Percentiles rank a stretch among this genome's conserved stretches.
These are phyloP conservation scores for Hoplias malabaricus DNA, from an alignment of 2,113 vertebrate species.

Conservation along the genomic window DNA sequence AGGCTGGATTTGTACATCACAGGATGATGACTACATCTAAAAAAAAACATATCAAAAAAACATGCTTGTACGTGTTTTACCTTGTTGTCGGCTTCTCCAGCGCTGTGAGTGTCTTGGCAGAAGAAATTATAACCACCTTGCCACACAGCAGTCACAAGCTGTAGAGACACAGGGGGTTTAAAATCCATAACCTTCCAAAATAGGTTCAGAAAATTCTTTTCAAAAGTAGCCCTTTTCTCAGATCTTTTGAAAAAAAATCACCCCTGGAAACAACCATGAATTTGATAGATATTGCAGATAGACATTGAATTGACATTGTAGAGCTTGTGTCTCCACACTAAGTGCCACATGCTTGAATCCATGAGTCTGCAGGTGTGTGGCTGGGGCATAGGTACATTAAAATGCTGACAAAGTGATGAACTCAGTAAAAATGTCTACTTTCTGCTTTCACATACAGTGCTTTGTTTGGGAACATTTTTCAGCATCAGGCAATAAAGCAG, in stretches of 20 bases:
- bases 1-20: not conserved
- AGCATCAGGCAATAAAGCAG: no score
- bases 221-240: not conserved
- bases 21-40: not conserved
- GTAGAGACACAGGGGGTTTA: conserved; percentile 36
- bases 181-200: not conserved
- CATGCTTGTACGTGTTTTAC: conserved; percentile 63
- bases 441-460: not conserved
- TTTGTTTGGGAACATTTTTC: no score
- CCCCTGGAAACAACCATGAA: not conserved
- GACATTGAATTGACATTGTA: no score
- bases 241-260: no score
- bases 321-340: not conserved
- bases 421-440: not conserved
- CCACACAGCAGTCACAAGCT: conserved; percentile 86
- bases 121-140: conserved; percentile 88
- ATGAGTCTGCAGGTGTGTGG: not conserved
- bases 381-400: not conserved
- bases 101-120: conserved; percentile 89
- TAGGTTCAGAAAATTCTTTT: not conserved
- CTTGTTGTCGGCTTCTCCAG: conserved; percentile 85
- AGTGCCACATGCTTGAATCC: not conserved
- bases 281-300: not conserved
- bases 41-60: no score
- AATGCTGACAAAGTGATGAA: not conserved